Evolutionary conservation across 1,140 invertebrate genomes (phyloP), one percentile per base, ranked within the genome.

Genomic region (Marisa cornuarietis): DNA sequence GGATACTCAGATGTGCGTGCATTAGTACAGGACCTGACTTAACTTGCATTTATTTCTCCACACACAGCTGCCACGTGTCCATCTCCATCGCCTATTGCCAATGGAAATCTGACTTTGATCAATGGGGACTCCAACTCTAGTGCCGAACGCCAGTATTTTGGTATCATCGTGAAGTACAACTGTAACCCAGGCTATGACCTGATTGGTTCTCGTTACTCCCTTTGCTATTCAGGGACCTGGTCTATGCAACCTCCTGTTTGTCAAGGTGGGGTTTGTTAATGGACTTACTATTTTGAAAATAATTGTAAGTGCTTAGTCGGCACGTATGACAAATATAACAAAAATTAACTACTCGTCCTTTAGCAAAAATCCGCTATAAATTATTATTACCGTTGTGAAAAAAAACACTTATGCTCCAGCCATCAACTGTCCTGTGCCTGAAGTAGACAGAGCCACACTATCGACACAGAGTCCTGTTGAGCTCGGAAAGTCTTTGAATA

Each of bases 171-270:
- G 1, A 22, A 26, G 9, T 77, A 77, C 49, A n/a, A 4, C 42
- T 77, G 76, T 54, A 4, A 52, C 22, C 13, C n/a, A 22, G 76
- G 76, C 13, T 77, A 52, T 68, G 76, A 77, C 5, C 63, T 69
- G 9, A 22, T 68, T 31, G 76, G 76, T 14, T n/a, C 49, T 7
- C 10, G 49, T 11, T 54, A 24, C 16, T 42, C 63, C 16, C 18
- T 77, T 7, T 77, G 76, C 51, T 18, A 77, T 26, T 24, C 65
- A 20, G 76, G 63, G 22, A 77, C 0, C 49, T 77, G 76, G 76
- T 77, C 65, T 26, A 42, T 52, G 51, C 0, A 0, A 52, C 20
- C 65, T 6, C 76, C 76, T 52, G 26, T 54, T 24, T 77, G 76
- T 51, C 26, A 66, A 52, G 24, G 74, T 76, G 0, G 51, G 74